Evolutionary conservation across 1,140 invertebrate genomes (phyloP), one percentile per base, ranked within the genome.

Genomic region (Zaprionus inermis): DNA sequence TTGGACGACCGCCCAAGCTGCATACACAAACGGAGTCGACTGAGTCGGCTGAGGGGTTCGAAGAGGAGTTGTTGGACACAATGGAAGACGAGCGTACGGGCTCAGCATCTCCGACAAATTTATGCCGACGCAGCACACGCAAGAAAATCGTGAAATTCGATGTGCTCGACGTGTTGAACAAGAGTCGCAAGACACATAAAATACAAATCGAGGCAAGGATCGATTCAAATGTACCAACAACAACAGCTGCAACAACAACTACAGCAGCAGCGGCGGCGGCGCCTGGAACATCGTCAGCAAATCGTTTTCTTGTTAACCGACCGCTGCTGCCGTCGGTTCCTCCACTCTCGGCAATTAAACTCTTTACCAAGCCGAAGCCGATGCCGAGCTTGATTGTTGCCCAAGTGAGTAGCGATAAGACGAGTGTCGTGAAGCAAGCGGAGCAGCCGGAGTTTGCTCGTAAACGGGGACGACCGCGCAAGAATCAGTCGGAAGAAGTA

Each of bases 201-300:
- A 92, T 92, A 44, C 91, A 92, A 66, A 92, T 92, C 12, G 91
- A 92, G 55, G 89, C 89, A 2, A 75, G 89, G 16, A 91, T 92
- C 12, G 91, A 92, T 72, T 92, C 90, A 5, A 92, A 81, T 81
- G 69, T 54, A 2, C 54, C 75, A n/a, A 54, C 64, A 14, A 6
- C 16, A 12, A 14, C 18, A 14, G 28, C 57, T 18, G 9, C 20
- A 22, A 5, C 38, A n/a, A 3, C 24, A 30, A 28, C 3, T 1
- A 5, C 22, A n/a, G 5, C 24, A 30, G 16, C 18, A 0, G 14
- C 54, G 14, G 67, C 58, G 10, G 18, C 60, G 28, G 46, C 24
- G 18, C 5, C 44, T 22, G 32, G 20, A 18, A 32, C 46, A 20
- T 22, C 69, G 10, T 16, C 61, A 6, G 18, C 16, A 51, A 72